These are phyloP conservation scores for Leptarthrus brevirostris DNA, from an alignment of 2,888 invertebrate genomes.

Conservation along the genomic window DNA sequence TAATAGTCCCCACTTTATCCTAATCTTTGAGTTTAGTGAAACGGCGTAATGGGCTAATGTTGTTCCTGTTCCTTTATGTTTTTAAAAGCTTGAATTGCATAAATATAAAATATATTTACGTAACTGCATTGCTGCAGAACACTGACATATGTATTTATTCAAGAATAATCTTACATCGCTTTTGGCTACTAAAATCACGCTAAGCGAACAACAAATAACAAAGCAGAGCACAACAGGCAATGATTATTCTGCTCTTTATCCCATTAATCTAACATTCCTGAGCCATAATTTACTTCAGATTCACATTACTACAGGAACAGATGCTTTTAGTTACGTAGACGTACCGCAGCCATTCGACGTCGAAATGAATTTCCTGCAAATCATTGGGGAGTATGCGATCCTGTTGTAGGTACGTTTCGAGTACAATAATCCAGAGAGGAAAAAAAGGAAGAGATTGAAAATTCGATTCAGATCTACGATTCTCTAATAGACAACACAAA, in stretches of 20 bases:
- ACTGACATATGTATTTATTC: too few species aligned
- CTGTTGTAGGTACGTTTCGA: neutral
- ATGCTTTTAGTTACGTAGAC: neutral
- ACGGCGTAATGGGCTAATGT: too few species aligned
- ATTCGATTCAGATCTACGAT: constrained; percentile 25
- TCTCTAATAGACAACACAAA: constrained; percentile 33
- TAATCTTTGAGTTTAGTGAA: too few species aligned
- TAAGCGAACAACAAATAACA: too few species aligned
- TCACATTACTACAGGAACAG: neutral
- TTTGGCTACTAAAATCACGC: too few species aligned
- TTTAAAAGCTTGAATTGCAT: too few species aligned
- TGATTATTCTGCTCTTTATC: neutral
- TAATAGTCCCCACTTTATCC: too few species aligned
- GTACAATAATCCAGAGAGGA: neutral
- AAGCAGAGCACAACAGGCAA: neutral
- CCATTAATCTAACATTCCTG: constrained; percentile 6
- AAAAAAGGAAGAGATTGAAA: constrained; percentile 11
- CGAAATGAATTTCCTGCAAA: constrained; percentile 11
- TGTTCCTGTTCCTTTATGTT: too few species aligned
- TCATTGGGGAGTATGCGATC: neutral
- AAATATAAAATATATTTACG: too few species aligned
- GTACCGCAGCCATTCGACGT: neutral
- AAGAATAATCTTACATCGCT: too few species aligned
- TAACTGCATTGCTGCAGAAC: too few species aligned
- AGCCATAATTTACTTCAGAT: constrained; percentile 3